Evolutionary conservation across 2,888 invertebrate species (phyloP).

Genomic region (Bruchidius siliquastri): DNA sequence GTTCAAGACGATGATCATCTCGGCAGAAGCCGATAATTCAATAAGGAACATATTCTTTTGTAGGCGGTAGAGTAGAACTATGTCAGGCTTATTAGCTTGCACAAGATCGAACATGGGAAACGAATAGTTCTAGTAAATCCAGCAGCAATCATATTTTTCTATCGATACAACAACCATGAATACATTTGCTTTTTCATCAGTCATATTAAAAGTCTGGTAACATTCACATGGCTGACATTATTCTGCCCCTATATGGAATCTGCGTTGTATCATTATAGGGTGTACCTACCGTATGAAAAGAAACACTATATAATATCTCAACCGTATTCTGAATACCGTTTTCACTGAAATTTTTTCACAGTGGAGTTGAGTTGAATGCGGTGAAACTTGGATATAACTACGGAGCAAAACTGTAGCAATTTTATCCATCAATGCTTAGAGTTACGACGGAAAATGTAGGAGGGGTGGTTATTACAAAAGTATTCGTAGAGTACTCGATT

Average conservation of each 20-base stretch:
- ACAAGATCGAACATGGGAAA: too few species aligned
- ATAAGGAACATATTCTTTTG: too few species aligned
- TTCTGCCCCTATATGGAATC: neutral
- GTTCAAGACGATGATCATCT: too few species aligned
- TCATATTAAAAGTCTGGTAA: neutral
- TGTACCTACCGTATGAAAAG: neutral
- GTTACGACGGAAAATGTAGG: constrained; percentile 13
- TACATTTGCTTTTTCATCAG: neutral
- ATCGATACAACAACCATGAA: too few species aligned
- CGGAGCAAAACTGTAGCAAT: constrained; percentile 26
- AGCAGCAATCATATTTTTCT: too few species aligned
- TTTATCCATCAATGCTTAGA: constrained; percentile 25
- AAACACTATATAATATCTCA: neutral
- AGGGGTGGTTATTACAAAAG: constrained; percentile 15
- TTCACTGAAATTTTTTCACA: constrained; percentile 5
- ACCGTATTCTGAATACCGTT: neutral
- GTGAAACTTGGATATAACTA: constrained; percentile 4
- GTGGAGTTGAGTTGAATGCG: constrained; percentile 7
- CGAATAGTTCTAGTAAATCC: too few species aligned
- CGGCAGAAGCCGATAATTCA: too few species aligned
- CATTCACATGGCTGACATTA: neutral
- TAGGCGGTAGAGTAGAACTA: too few species aligned
- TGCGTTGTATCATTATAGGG: neutral
- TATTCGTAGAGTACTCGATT: neutral
- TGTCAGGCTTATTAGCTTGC: too few species aligned